phyloP scores from a whole-genome alignment of 2,113 vertebrate species.

The Platysteira castanea region DNA sequence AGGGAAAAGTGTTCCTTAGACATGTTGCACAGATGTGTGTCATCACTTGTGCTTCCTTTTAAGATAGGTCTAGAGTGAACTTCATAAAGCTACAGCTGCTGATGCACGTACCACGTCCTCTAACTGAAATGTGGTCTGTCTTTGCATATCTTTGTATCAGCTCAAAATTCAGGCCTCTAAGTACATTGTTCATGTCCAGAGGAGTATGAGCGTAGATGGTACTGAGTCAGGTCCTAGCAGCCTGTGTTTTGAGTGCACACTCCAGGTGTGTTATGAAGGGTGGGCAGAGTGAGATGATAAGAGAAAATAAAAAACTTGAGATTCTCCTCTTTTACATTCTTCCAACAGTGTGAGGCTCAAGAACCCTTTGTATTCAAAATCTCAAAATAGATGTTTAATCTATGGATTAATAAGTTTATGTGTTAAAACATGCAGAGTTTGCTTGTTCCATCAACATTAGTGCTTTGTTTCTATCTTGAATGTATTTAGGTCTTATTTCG shows the following conservation, averaged over 20 bases:
- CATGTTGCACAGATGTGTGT: not conserved
- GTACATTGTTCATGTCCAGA: not conserved
- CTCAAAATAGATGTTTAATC: not conserved
- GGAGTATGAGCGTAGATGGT: not conserved
- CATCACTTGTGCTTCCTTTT: not conserved
- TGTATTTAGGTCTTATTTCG: not conserved
- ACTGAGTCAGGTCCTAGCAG: not conserved
- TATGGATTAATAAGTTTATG: not conserved
- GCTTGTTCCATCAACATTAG: not conserved
- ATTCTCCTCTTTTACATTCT: not conserved
- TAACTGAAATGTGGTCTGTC: not conserved
- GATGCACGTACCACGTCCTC: not conserved
- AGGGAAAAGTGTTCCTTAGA: not conserved
- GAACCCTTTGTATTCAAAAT: not conserved
- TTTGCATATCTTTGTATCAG: not conserved
- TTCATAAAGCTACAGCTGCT: not conserved
- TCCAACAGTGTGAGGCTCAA: not conserved
- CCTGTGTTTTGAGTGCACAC: not conserved
- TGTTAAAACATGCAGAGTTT: not conserved
- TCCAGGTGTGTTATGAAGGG: accelerated
- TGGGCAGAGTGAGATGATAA: not conserved
- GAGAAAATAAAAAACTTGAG: not conserved
- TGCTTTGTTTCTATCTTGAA: not conserved
- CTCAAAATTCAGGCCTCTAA: not conserved
- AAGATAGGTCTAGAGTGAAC: not conserved